phyloP scores from a whole-genome alignment of 2,113 vertebrate species.

The Notechis scutatus region DNA sequence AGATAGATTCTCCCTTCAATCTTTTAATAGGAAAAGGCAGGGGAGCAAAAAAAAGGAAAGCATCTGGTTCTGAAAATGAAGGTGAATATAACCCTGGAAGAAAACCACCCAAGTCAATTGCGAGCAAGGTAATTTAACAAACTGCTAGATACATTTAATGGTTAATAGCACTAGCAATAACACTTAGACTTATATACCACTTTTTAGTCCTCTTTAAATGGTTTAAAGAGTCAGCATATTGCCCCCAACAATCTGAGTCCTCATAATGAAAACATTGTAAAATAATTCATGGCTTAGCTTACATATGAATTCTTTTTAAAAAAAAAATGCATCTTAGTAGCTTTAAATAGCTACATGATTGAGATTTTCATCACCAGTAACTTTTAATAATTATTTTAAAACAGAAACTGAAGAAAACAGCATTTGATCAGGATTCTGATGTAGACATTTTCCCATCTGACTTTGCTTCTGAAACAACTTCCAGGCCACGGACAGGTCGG shows the following conservation, averaged over 20 bases:
- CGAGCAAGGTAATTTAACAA: conserved; percentile 74
- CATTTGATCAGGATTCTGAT: conserved; percentile 81
- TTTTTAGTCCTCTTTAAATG: no score
- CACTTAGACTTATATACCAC: no score
- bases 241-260: no score
- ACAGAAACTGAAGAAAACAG: conserved; percentile 85
- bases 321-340: background rate
- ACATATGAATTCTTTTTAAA: background rate
- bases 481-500: conserved; percentile 81
- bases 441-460: conserved; percentile 78
- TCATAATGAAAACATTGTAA: background rate
- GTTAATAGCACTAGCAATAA: background rate
- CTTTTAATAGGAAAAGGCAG: conserved; percentile 82
- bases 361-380: background rate
- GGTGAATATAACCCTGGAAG: conserved; percentile 88
- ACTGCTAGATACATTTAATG: fast-evolving
- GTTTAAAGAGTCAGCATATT: no score
- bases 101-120: conserved; percentile 71
- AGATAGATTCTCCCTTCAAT: background rate
- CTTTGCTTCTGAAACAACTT: conserved; percentile 66
- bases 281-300: background rate
- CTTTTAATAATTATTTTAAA: background rate
- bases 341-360: background rate
- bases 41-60: conserved; percentile 91
- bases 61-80: conserved; percentile 89